Percentiles rank a stretch among this genome's conserved stretches.
These are phyloP conservation scores for Neuroterus valhalla DNA, from an alignment of 1,140 invertebrate genomes.

Conservation along the genomic window DNA sequence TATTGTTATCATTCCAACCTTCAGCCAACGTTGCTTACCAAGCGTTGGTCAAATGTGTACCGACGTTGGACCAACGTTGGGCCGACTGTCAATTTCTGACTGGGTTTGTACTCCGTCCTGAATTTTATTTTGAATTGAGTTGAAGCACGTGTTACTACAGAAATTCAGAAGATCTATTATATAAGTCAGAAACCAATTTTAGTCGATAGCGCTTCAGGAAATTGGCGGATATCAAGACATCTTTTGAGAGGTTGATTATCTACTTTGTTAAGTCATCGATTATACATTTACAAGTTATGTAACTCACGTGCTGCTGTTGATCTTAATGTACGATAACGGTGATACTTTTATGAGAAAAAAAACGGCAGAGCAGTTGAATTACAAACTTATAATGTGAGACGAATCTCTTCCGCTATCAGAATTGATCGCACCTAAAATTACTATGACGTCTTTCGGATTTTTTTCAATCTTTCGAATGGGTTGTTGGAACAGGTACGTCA, in stretches of 20 bases:
- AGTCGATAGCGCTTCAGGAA: background rate
- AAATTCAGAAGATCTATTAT: background rate
- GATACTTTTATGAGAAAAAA: slow-evolving; percentile 7
- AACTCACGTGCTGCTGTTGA: slow-evolving; percentile 17
- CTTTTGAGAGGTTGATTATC: slow-evolving; percentile 18
- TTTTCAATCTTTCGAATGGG: background rate
- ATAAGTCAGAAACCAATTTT: background rate
- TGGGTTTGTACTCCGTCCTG: background rate
- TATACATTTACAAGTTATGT: slow-evolving; percentile 10
- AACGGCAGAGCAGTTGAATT: background rate
- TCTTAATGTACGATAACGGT: slow-evolving; percentile 22
- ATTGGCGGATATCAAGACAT: slow-evolving; percentile 12
- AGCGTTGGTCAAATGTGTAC: no score
- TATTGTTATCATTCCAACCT: no score
- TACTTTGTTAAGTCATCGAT: slow-evolving; percentile 23
- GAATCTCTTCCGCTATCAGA: slow-evolving; percentile 1
- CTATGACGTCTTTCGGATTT: background rate
- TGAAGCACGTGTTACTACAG: background rate
- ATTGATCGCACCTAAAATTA: background rate
- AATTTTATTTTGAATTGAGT: background rate
- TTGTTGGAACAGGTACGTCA: background rate
- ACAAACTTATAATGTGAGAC: slow-evolving; percentile 21
- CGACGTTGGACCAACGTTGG: no score
- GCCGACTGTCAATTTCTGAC: no score
- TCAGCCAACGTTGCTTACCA: no score